phyloP scores from a whole-genome alignment of 2,797 vertebrate genomes.

The Melanotaenia nigrans region DNA sequence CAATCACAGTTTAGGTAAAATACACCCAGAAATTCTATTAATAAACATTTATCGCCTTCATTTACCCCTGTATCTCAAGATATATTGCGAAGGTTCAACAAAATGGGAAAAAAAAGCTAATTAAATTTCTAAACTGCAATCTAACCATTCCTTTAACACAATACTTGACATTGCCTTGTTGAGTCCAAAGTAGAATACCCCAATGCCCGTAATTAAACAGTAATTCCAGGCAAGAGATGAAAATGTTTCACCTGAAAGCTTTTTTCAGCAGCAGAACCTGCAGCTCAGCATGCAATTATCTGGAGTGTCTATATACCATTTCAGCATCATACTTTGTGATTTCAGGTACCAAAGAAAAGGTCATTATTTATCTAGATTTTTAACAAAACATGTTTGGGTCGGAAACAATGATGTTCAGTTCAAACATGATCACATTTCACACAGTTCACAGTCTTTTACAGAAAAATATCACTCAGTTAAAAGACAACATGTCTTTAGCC shows the following conservation, averaged over 20 bases:
- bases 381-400: constrained; percentile 1
- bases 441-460: background rate
- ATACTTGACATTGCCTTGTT: constrained; percentile 6
- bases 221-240: constrained; percentile 49
- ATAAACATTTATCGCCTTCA: background rate
- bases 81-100: constrained; percentile 1
- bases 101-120: background rate
- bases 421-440: background rate
- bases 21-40: background rate
- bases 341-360: constrained; percentile 33
- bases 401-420: background rate
- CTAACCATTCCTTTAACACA: constrained; percentile 18
- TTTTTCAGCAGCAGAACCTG: constrained; percentile 59
- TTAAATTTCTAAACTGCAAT: background rate
- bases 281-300: constrained; percentile 52
- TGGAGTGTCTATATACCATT: constrained; percentile 60
- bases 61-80: background rate
- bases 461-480: constrained; percentile 56
- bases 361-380: constrained; percentile 24
- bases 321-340: constrained; percentile 52
- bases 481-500: background rate
- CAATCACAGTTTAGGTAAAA: constrained; percentile 26
- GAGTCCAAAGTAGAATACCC: constrained; percentile 60
- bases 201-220: constrained; percentile 80
- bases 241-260: constrained; percentile 56